Conservation (phyloP, 2,888 invertebrate genomes). For the Idaea aversata region DNA sequence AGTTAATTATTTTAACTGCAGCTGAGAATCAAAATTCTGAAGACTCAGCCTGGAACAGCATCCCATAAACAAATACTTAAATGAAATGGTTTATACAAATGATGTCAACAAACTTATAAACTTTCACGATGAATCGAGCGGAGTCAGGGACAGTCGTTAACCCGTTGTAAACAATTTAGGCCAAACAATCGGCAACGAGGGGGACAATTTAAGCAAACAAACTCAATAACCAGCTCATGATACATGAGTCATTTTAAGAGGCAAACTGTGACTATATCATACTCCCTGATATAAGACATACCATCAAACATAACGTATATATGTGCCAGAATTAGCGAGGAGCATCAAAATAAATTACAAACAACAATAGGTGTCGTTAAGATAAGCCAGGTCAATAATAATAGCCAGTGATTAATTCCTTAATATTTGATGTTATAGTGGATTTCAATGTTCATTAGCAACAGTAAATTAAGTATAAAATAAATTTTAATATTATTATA, state of each 20-base stretch:
- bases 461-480: not conserved
- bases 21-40: not conserved
- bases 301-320: not conserved
- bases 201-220: slow-evolving; percentile 55
- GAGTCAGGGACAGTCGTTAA: slow-evolving; percentile 70
- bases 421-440: not conserved
- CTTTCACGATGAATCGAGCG: slow-evolving; percentile 46
- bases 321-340: not conserved
- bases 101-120: slow-evolving; percentile 58
- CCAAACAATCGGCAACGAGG: slow-evolving; percentile 56
- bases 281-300: not conserved
- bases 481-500: slow-evolving; percentile 8
- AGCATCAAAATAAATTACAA: slow-evolving; percentile 17
- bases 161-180: slow-evolving; percentile 65
- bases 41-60: slow-evolving; percentile 6
- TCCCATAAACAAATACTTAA: not conserved
- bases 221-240: slow-evolving; percentile 38
- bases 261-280: slow-evolving; percentile 30
- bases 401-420: not conserved
- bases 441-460: not conserved
- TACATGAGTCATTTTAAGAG: slow-evolving; percentile 50
- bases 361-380: not conserved
- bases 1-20: not conserved
- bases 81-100: slow-evolving; percentile 35
- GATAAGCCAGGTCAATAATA: slow-evolving; percentile 18